These are phyloP conservation scores for Delichon dasypus DNA, from an alignment of 2,797 vertebrate genomes.

Conservation along the genomic window DNA sequence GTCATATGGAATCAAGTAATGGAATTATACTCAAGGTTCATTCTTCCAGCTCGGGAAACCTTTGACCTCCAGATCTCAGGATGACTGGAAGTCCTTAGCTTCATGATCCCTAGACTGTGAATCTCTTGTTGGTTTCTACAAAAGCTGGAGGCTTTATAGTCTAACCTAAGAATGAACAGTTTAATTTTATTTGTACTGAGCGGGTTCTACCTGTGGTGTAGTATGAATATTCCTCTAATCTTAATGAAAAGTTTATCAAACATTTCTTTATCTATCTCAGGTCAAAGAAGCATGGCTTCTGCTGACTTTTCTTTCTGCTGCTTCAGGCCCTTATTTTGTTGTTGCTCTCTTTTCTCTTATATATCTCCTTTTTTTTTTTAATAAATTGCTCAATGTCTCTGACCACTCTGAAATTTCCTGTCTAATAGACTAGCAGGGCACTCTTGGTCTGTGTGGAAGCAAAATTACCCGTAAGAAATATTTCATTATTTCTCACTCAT, in stretches of 20 bases:
- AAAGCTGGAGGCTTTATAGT: not conserved
- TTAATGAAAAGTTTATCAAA: not conserved
- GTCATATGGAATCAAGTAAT: not conserved
- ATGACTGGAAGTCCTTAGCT: not conserved
- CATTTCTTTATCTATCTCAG: not conserved
- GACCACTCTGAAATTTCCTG: not conserved
- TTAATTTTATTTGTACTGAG: not conserved
- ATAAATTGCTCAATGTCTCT: not conserved
- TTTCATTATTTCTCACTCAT: not conserved
- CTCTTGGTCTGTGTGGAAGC: not conserved
- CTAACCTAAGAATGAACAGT: not conserved
- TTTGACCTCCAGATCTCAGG: not conserved
- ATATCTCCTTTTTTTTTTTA: not conserved
- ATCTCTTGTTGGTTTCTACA: not conserved
- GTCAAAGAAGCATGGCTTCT: not conserved
- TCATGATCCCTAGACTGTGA: not conserved
- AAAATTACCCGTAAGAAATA: not conserved
- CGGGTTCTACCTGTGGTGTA: not conserved
- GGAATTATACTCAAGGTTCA: not conserved
- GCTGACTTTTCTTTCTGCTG: not conserved
- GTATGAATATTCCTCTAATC: not conserved
- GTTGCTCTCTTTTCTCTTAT: not conserved
- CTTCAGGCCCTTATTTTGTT: not conserved
- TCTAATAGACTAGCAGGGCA: not conserved
- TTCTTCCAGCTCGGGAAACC: not conserved